Evolutionary conservation across 2,113 vertebrate species (phyloP), one percentile per base, ranked within the genome.

Genomic region (Smithornis capensis): DNA sequence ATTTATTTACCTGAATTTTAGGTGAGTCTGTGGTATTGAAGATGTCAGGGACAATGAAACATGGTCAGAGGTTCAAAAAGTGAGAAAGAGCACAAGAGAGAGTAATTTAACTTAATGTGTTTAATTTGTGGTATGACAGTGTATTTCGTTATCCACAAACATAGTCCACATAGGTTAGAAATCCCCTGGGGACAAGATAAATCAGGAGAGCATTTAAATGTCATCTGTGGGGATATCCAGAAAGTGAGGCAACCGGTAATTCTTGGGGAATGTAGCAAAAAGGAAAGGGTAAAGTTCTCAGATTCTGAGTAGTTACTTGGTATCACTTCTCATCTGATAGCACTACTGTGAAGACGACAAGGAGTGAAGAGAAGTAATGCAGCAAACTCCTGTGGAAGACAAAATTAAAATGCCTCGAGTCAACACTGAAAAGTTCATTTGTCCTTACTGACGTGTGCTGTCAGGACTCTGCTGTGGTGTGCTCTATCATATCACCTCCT

Each of bases 401-500:
- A 80, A 52, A 52, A 37, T 1, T 63, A 68, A 82, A 93, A 79
- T 45, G 37, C 21, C 37, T 81, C 79, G 76, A 86, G 53, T 86
- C 69, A 87, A 65, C 0, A 0, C 62, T 38, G 63, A 83, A 75
- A 92, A 50, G 33, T 81, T 90, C 7, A 35, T 56, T 74, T 90
- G 65, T 70, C 45, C 55, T 77, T n/a, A 59, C 14, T 71, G 60
- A 78, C 10, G 24, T 68, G 49, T 1, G 1, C 53, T 81, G 83
- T 64, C n/a, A 56, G 83, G 71, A 45, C 50, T 60, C 65, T 69
- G 40, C 60, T 92, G 55, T 49, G 62, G 79, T 81, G 73, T 79
- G 33, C 53, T 83, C 90, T 89, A 64, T 75, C 69, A 76, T 75
- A 90, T 76, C 49, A 84, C 65, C 92, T 94, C 94, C 94, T 91